A percentile compares a stretch with the other conserved stretches of the same genome.
These are phyloP conservation scores for Taeniopygia guttata DNA, from an alignment of 2,797 vertebrate species.

Conservation along the genomic window DNA sequence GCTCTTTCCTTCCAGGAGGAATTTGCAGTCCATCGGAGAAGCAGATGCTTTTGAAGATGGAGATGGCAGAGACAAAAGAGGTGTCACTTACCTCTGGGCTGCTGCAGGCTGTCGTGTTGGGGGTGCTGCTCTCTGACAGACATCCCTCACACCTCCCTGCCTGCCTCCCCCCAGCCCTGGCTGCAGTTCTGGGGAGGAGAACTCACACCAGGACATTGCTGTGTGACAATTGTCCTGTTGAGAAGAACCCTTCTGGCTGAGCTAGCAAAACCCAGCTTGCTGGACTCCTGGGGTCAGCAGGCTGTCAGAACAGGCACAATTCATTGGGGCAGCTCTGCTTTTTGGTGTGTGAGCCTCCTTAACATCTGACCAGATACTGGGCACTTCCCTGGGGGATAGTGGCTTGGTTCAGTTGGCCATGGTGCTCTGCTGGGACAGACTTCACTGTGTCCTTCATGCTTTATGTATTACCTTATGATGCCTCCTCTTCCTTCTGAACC, in stretches of 20 bases:
- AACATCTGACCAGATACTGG: not conserved
- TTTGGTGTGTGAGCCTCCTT: not conserved
- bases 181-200: not conserved
- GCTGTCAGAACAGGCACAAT: not conserved
- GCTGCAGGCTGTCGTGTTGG: not conserved
- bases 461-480: constrained; percentile 91
- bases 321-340: not conserved
- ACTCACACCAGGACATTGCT: not conserved
- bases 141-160: not conserved
- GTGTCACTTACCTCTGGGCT: constrained; percentile 38
- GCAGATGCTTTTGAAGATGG: not conserved
- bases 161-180: not conserved
- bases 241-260: not conserved
- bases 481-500: constrained; percentile 92
- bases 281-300: not conserved
- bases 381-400: not conserved
- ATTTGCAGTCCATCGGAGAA: constrained; percentile 1
- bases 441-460: not conserved
- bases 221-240: not conserved
- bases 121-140: not conserved
- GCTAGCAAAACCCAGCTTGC: not conserved
- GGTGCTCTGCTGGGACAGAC: not conserved
- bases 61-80: constrained; percentile 17
- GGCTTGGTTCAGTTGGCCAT: not conserved
- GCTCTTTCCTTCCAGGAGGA: not conserved